Percentiles rank a stretch among this genome's conserved stretches.
Conservation (phyloP, 2,797 vertebrate species). For the Parotocinclus haroldoi region DNA sequence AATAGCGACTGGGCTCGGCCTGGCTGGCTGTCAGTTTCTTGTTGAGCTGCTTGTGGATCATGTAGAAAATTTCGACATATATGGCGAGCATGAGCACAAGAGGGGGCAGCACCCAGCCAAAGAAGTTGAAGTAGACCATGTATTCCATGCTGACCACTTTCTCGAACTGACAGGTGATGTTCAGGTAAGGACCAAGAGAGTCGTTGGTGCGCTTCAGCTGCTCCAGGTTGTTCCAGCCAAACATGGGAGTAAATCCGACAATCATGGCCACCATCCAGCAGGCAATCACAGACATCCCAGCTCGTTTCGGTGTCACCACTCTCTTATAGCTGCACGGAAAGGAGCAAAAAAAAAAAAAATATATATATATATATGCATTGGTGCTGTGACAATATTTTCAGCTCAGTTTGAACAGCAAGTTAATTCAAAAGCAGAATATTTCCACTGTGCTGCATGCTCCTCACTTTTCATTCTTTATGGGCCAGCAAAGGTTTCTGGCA, state of each 20-base stretch:
- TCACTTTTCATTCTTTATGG: no score
- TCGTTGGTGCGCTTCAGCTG: conserved; percentile 64
- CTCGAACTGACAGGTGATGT: conserved; percentile 87
- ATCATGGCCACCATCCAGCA: conserved; percentile 90
- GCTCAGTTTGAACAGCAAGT: no score
- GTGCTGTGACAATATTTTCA: no score
- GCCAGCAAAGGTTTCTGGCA: no score
- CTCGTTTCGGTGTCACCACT: conserved; percentile 84
- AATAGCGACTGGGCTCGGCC: conserved; percentile 88
- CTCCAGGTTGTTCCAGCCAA: conserved; percentile 92
- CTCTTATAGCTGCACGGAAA: conserved; percentile 81
- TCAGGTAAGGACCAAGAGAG: conserved; percentile 65
- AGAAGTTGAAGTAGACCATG: conserved; percentile 99
- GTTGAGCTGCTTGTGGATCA: conserved; percentile 93
- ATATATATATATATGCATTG: no score
- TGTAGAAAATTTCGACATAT: conserved; percentile 95
- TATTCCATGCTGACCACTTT: conserved; percentile 98
- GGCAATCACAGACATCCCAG: conserved; percentile 80
- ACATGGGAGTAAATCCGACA: conserved; percentile 92
- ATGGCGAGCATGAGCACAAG: conserved; percentile 90
- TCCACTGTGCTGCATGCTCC: no score
- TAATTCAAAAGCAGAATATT: no score
- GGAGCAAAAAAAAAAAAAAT: neutral
- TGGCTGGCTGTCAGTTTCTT: conserved; percentile 79
- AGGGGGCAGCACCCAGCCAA: conserved; percentile 91